Base-by-base conservation (phyloP, 2,797 vertebrate genomes). In the Sebastes aleutianus region DNA sequence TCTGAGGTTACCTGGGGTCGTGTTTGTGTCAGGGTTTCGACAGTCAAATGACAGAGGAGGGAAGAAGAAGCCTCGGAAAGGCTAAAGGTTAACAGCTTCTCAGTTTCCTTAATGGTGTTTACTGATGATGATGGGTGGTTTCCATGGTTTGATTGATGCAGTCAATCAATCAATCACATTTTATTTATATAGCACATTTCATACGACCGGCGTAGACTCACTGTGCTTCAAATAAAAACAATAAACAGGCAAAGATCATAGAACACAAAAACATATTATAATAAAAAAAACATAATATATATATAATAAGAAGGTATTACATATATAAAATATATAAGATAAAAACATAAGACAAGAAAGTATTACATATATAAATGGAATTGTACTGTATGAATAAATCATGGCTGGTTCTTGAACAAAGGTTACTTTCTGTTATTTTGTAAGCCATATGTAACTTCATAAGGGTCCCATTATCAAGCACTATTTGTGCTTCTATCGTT, bases 61-160 rank as follows among this genome's bases (percentile, higher is more conserved):
- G 82, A 70, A 47, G 20, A 58, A 56, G 84, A 86, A 81, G 64
- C 80, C 64, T 27, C 69, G 18, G 57, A 10, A 47, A 71, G 84
- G 90, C 26, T 43, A 84, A 83, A 70, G 92, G 91, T 92, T 61
- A 89, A 87, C 65, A 66, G 76, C 85, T 56, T 90, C 86, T 90
- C 77, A 74, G 14, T 88, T 86, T 89, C 81, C 75, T 70, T 71
- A 79, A 78, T 88, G 76, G 87, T 73, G 58, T 90, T 85, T 82
- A 71, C 47, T 29, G 79, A 50, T 16, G 61, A n/a, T 2, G 26
- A 58, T 26, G 27, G 79, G 61, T 32, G 61, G 57, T 73, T 58
- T 56, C 26, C 50, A 16, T 50, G 4, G 14, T 82, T 68, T 64
- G 22, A 72, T 8, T 20, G 22, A 59, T 56, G 53, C 9, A 59